phyloP scores from a whole-genome alignment of 2,113 vertebrate species.

The Zapus hudsonius region DNA sequence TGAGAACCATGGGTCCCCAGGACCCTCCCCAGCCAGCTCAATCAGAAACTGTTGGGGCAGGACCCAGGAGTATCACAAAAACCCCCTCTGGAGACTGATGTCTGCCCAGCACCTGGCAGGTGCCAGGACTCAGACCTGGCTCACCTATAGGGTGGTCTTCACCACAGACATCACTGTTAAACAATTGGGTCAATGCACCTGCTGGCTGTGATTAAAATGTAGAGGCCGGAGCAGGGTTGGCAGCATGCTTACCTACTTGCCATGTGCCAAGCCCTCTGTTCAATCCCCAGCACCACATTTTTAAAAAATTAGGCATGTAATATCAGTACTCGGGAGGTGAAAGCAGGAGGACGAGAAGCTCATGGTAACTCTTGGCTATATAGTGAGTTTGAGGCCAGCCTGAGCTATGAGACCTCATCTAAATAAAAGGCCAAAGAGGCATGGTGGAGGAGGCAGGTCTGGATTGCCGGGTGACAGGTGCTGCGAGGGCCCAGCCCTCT shows the following conservation, averaged over 20 bases:
- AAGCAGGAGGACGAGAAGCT: neutral
- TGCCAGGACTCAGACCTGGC: neutral
- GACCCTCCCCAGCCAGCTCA: neutral
- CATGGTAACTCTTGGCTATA: neutral
- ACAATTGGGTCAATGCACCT: neutral
- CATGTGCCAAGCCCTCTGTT: neutral
- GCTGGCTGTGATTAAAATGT: accelerated
- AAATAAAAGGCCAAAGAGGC: neutral
- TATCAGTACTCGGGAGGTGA: too few relatives aligned
- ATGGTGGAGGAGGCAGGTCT: neutral
- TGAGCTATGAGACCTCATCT: neutral
- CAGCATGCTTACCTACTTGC: neutral
- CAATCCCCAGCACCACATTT: neutral
- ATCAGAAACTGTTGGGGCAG: neutral
- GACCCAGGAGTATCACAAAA: too few relatives aligned
- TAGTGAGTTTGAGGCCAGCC: neutral
- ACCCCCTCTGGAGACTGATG: neutral
- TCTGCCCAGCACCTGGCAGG: neutral
- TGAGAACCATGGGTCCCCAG: neutral
- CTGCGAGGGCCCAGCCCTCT: neutral
- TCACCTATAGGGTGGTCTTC: accelerated
- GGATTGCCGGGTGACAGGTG: slow-evolving; percentile 81
- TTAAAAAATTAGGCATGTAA: neutral
- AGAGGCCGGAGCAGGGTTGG: neutral
- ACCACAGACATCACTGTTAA: accelerated